phyloP scores from a whole-genome alignment of 2,888 invertebrate genomes.

The Oscheius onirici region DNA sequence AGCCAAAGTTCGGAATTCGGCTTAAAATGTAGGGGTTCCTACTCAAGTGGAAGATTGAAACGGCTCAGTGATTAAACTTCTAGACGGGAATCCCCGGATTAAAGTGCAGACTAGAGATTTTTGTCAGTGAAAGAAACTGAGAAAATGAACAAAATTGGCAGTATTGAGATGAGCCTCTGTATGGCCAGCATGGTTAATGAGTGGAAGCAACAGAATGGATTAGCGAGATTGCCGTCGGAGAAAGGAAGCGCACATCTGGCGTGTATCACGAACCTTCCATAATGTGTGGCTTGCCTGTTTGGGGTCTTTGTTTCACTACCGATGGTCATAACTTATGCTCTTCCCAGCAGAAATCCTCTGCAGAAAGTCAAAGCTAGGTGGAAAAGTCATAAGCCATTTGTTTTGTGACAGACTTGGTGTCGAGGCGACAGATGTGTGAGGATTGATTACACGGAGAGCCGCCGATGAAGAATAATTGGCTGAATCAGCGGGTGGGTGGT shows the following conservation, averaged over 20 bases:
- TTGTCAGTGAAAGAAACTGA: too few species aligned
- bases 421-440: constrained; percentile 30
- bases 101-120: too few species aligned
- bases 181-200: constrained; percentile 25
- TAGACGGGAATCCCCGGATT: too few species aligned
- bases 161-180: constrained; percentile 17
- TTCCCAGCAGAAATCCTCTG: too few species aligned
- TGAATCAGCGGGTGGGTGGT: constrained; percentile 21
- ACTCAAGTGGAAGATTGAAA: not conserved
- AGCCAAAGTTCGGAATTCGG: too few species aligned
- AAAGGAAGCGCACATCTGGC: constrained; percentile 32
- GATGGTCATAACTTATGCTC: too few species aligned
- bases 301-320: too few species aligned
- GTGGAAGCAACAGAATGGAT: constrained; percentile 36
- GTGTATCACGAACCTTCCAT: constrained; percentile 21
- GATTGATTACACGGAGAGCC: constrained; percentile 30
- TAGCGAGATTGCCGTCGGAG: constrained; percentile 30
- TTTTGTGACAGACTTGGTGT: constrained; percentile 28
- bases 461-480: constrained; percentile 29
- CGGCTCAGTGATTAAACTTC: too few species aligned
- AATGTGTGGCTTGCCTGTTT: not conserved
- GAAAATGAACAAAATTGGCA: not conserved
- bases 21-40: too few species aligned
- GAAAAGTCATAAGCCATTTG: constrained; percentile 22
- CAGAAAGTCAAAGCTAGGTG: too few species aligned